A percentile compares a stretch with the other conserved stretches of the same genome.
phyloP scores from a whole-genome alignment of 2,797 vertebrate species.

The Apogon talboti region DNA sequence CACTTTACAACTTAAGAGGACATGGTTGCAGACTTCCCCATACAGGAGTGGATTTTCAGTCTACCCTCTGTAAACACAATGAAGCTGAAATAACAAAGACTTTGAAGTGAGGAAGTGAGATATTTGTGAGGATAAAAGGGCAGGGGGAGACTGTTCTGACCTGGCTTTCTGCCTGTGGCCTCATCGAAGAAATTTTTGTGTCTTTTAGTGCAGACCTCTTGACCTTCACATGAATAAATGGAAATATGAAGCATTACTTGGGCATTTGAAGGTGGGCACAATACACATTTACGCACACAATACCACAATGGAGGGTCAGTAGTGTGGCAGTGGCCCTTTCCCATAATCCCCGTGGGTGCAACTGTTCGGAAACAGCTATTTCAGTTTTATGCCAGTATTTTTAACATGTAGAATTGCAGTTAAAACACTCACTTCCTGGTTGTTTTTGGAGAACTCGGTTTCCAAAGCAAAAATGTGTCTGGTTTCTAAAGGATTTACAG shows the following conservation, averaged over 20 bases:
- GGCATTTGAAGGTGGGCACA: constrained; percentile 31
- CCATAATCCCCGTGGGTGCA: constrained; percentile 49
- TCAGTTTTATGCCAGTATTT: constrained; percentile 59
- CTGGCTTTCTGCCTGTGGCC: constrained; percentile 30
- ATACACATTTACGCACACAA: constrained; percentile 42
- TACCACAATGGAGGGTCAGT: constrained; percentile 56
- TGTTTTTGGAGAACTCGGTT: constrained; percentile 40
- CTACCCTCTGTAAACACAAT: constrained; percentile 55
- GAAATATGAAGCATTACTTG: constrained; percentile 38
- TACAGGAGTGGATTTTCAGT: constrained; percentile 34
- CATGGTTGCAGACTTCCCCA: constrained; percentile 29
- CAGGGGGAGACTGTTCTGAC: constrained; percentile 6
- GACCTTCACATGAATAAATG: constrained; percentile 66
- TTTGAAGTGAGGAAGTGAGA: constrained; percentile 77
- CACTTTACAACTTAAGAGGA: constrained; percentile 46
- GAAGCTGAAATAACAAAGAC: constrained; percentile 79
- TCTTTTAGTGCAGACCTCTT: constrained; percentile 45
- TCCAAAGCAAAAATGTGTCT: constrained; percentile 33
- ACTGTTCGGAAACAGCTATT: constrained; percentile 52
- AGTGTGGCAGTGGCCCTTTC: constrained; percentile 59
- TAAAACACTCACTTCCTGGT: constrained; percentile 53
- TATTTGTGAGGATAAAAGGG: constrained; percentile 68
- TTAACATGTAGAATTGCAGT: constrained; percentile 42
- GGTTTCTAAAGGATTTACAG: constrained; percentile 35
- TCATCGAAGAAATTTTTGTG: constrained; percentile 42